Base-by-base conservation (phyloP, 1,140 invertebrate genomes). In the Leguminivora glycinivorella region DNA sequence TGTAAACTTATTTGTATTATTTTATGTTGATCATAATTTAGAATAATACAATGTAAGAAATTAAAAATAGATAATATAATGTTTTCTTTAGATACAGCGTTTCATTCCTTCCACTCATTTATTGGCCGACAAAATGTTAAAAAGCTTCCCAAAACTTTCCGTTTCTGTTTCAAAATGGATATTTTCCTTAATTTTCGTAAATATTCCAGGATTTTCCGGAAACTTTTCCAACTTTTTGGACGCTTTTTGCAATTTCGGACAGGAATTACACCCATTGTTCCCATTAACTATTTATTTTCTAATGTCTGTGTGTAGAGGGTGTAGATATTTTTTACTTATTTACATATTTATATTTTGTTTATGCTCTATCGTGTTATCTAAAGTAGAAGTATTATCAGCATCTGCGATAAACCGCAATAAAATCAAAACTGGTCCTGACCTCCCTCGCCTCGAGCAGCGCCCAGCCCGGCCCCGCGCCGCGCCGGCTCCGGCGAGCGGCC, bases 401-500 rank as follows among this genome's bases (percentile, higher is more conserved):
- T 6, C 47, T 83, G 56, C 52, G 70, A 76, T 92, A 92, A 7
- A 92, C 74, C 17, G 82, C 86, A 58, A 92, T 89, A 73, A 82
- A 90, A 74, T 92, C 91, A 66, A 82, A 79, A 63, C 85, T 90
- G 43, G 75, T 67, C 25, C 85, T 82, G 24, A 92, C 88, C 82
- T 92, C 91, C 69, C 91, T 83, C 14, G 70, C 84, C 40, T 74
- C 76, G 12, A 78, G 77, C 6, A 92, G 69, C 17, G 12, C 72
- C 92, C 92, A 92, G 69, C 71, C 86, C 24, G 73, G 68, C 75
- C 91, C 82, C 92, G 93, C 74, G 92, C 93, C 34, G 84, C 93
- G 75, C 91, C 82, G 91, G 93, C 74, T 92, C 93, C 34, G 84
- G 93, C 92, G 71, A 95, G 94, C 0, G 95, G 95, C 72, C 92